phyloP scores from a whole-genome alignment of 2,888 invertebrate genomes.

The Emmelina monodactyla region DNA sequence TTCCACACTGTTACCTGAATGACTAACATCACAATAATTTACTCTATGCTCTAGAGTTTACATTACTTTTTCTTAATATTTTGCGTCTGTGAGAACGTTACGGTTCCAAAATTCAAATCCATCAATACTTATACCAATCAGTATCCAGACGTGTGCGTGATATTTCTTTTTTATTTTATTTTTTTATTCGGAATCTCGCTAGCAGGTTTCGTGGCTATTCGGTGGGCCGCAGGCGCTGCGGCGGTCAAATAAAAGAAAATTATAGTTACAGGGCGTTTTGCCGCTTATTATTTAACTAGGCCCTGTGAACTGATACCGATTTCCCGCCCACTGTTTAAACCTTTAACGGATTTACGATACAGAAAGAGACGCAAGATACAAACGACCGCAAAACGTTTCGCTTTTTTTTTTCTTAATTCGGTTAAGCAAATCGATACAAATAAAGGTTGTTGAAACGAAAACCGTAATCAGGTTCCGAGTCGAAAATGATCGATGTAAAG shows the following conservation, averaged over 20 bases:
- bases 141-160: conserved; percentile 31
- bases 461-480: conserved; percentile 29
- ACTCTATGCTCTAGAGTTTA: conserved; percentile 11
- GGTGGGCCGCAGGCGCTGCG: conserved; percentile 34
- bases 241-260: conserved; percentile 54
- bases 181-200: conserved; percentile 40
- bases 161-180: no score
- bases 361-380: conserved; percentile 9
- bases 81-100: conserved; percentile 19
- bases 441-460: conserved; percentile 15
- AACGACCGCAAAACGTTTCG: conserved; percentile 1
- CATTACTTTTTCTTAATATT: neutral
- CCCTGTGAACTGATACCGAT: conserved; percentile 46
- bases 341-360: conserved; percentile 18
- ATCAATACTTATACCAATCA: conserved; percentile 31
- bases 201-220: conserved; percentile 41
- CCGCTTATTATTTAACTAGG: conserved; percentile 61
- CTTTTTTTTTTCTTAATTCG: conserved; percentile 24
- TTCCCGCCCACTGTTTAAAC: conserved; percentile 29
- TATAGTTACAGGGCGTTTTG: conserved; percentile 53
- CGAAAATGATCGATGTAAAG: conserved; percentile 40
- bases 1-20: conserved; percentile 15
- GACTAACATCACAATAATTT: conserved; percentile 37
- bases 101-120: conserved; percentile 29
- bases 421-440: conserved; percentile 29